Percentiles rank a stretch among this genome's conserved stretches.
Evolutionary conservation across 2,888 invertebrate species (phyloP).

Genomic region (Portevinia maculata): DNA sequence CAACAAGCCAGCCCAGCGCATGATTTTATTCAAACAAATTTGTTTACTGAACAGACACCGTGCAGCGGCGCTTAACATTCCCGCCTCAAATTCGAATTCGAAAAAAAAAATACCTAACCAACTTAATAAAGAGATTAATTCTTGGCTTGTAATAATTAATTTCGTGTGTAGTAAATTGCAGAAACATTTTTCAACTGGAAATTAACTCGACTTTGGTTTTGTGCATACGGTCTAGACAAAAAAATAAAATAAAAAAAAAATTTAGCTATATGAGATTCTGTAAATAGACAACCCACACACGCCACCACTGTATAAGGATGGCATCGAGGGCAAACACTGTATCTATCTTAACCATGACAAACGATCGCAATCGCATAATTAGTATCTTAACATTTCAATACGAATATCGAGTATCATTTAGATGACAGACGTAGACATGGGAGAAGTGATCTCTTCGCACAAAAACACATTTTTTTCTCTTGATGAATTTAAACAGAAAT

Average conservation of each 20-base stretch:
- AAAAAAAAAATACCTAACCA: slow-evolving; percentile 26
- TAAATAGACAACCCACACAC: slow-evolving; percentile 64
- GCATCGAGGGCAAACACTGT: slow-evolving; percentile 13
- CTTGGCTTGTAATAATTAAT: slow-evolving; percentile 45
- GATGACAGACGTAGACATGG: neutral
- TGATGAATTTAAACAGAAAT: slow-evolving; percentile 4
- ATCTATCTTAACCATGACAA: slow-evolving; percentile 65
- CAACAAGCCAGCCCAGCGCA: slow-evolving; percentile 16
- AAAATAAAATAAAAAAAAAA: slow-evolving; percentile 11
- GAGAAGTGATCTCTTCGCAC: slow-evolving; percentile 28
- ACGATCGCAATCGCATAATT: slow-evolving; percentile 64
- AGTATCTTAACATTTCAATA: slow-evolving; percentile 69
- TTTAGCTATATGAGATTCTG: slow-evolving; percentile 1
- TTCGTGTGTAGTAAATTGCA: slow-evolving; percentile 42
- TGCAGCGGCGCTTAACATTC: slow-evolving; percentile 31
- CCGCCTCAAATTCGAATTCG: slow-evolving; percentile 28
- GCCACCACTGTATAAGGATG: slow-evolving; percentile 30
- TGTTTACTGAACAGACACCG: slow-evolving; percentile 1
- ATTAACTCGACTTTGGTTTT: slow-evolving; percentile 35
- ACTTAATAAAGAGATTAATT: neutral
- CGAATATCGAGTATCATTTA: slow-evolving; percentile 61
- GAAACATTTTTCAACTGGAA: slow-evolving; percentile 42
- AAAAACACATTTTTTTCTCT: slow-evolving; percentile 11
- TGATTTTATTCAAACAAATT: slow-evolving; percentile 29
- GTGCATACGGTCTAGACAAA: slow-evolving; percentile 55